Evolutionary conservation across 2,797 vertebrate genomes (phyloP).

Genomic region (Schizothorax lantsangensis): DNA sequence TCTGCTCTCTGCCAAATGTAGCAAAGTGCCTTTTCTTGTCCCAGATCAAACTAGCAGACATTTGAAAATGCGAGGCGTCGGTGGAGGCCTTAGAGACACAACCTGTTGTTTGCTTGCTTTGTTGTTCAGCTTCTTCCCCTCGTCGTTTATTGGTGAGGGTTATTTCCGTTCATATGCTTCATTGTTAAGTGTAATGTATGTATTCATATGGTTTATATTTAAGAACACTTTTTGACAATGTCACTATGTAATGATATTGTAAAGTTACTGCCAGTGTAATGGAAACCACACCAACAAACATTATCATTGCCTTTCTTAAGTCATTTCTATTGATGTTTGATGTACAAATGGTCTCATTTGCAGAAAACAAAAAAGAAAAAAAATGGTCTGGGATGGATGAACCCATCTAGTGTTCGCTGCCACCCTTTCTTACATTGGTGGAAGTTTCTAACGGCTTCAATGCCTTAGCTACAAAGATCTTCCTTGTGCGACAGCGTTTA

Average conservation of each 20-base stretch:
- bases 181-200: constrained; percentile 2
- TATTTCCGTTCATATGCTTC: background rate
- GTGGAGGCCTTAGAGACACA: constrained; percentile 1
- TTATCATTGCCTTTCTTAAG: constrained; percentile 15
- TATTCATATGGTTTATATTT: background rate
- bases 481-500: background rate
- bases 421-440: background rate
- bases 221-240: background rate
- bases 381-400: background rate
- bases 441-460: background rate
- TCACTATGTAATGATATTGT: constrained; percentile 18
- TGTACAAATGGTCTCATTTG: background rate
- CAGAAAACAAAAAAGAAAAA: background rate
- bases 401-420: background rate
- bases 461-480: background rate
- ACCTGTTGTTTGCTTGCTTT: constrained; percentile 3
- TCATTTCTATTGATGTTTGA: constrained; percentile 8
- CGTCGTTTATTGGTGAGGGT: background rate
- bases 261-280: constrained; percentile 16
- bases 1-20: constrained; percentile 30
- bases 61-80: background rate
- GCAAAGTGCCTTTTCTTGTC: constrained; percentile 54
- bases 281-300: background rate
- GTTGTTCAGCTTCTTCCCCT: background rate
- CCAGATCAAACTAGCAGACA: background rate